phyloP scores from a whole-genome alignment of 2,113 vertebrate genomes.

The Vidua chalybeata region DNA sequence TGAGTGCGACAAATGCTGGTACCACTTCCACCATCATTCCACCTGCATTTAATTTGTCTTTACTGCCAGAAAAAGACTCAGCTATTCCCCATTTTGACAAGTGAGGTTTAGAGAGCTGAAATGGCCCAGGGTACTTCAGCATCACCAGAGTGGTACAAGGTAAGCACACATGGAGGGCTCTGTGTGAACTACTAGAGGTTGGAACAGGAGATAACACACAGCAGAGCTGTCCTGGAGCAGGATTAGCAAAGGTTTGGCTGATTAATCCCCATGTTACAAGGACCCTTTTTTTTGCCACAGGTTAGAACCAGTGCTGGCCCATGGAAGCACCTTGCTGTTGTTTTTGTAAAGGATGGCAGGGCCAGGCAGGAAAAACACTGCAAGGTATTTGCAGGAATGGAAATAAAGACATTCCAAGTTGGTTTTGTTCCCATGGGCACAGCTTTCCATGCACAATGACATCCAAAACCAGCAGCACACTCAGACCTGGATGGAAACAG shows the following conservation, averaged over 20 bases:
- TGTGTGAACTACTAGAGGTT: neutral
- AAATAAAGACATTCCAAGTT: neutral
- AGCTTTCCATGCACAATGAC: neutral
- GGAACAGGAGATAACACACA: neutral
- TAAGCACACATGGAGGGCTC: fast-evolving
- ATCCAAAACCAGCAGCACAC: neutral
- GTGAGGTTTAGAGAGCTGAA: neutral
- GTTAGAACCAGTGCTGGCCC: neutral
- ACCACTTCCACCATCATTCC: neutral
- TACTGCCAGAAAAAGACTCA: neutral
- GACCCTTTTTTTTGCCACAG: neutral
- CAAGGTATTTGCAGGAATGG: neutral
- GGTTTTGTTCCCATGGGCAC: neutral
- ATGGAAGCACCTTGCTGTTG: neutral
- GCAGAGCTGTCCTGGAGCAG: neutral
- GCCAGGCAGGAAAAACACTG: neutral
- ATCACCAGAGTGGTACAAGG: neutral
- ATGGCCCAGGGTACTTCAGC: neutral
- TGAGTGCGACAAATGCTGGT: neutral
- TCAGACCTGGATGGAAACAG: neutral
- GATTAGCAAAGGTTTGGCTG: neutral
- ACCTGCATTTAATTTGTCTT: neutral
- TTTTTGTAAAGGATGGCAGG: neutral
- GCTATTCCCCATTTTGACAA: neutral
- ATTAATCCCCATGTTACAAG: neutral